These are phyloP conservation scores for Euzetes globulus DNA, from an alignment of 2,888 invertebrate species.

Conservation along the genomic window DNA sequence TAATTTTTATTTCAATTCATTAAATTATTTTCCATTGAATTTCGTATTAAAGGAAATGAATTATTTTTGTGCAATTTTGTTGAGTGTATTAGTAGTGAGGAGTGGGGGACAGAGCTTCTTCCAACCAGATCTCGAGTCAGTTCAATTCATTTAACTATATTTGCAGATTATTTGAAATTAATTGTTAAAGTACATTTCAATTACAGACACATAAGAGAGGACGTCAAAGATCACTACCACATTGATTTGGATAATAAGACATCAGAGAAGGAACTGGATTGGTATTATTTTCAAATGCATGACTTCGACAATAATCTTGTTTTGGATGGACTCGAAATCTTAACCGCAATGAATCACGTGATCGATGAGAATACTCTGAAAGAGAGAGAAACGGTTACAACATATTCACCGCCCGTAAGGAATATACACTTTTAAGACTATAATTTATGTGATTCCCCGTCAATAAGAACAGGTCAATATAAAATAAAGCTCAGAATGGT, in stretches of 20 bases:
- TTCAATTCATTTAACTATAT: background rate
- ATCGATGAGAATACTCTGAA: slow-evolving; percentile 3
- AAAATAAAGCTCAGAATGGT: no score
- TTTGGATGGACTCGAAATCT: slow-evolving; percentile 33
- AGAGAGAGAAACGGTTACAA: background rate
- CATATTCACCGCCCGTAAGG: background rate
- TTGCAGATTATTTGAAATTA: background rate
- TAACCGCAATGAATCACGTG: slow-evolving; percentile 32
- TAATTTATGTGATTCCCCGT: no score
- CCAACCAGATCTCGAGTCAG: background rate
- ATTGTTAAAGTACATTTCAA: no score
- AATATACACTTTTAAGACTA: background rate
- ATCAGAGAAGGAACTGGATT: slow-evolving; percentile 23
- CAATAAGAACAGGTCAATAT: no score
- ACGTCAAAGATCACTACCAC: slow-evolving; percentile 31
- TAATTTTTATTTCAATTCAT: no score
- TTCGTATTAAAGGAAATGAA: no score
- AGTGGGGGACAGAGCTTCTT: background rate
- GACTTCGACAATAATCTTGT: slow-evolving; percentile 33
- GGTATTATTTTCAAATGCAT: slow-evolving; percentile 33
- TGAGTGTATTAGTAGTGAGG: background rate
- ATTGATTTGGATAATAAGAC: slow-evolving; percentile 26
- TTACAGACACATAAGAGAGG: slow-evolving; percentile 32
- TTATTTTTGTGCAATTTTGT: background rate
- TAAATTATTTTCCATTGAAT: no score